Conservation (phyloP, 2,888 invertebrate genomes). For the Sarcophaga rosellei region DNA sequence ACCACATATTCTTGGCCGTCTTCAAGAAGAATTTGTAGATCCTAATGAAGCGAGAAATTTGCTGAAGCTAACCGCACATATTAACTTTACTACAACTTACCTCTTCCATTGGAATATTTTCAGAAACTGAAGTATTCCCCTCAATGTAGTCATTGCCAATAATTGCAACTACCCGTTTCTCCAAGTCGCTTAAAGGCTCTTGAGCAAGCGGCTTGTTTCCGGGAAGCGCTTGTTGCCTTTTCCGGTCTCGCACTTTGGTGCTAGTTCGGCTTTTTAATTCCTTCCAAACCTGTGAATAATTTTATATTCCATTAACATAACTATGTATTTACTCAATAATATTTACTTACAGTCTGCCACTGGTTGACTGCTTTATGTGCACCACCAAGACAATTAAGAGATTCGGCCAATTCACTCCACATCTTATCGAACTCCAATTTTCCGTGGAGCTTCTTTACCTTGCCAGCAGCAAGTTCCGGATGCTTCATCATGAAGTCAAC, state of each 20-base stretch:
- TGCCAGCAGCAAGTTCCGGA: conserved; percentile 11
- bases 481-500: conserved; percentile 3
- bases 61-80: background rate
- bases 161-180: background rate
- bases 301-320: background rate
- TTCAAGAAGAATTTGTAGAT: conserved; percentile 23
- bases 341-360: conserved; percentile 18
- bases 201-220: conserved; percentile 5
- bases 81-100: conserved; percentile 13
- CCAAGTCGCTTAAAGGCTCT: conserved; percentile 2
- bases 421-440: conserved; percentile 9
- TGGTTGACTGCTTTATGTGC: conserved; percentile 11
- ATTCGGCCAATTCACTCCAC: conserved; percentile 11
- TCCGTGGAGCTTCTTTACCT: background rate
- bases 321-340: background rate
- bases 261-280: conserved; percentile 23
- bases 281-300: conserved; percentile 4
- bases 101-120: conserved; percentile 16
- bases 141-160: conserved; percentile 20
- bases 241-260: conserved; percentile 15
- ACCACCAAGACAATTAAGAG: conserved; percentile 12
- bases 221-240: conserved; percentile 21
- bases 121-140: background rate
- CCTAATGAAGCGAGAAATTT: background rate
- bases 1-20: background rate